Base-by-base conservation (phyloP, 2,113 vertebrate genomes). In the Bujurquina vittata region DNA sequence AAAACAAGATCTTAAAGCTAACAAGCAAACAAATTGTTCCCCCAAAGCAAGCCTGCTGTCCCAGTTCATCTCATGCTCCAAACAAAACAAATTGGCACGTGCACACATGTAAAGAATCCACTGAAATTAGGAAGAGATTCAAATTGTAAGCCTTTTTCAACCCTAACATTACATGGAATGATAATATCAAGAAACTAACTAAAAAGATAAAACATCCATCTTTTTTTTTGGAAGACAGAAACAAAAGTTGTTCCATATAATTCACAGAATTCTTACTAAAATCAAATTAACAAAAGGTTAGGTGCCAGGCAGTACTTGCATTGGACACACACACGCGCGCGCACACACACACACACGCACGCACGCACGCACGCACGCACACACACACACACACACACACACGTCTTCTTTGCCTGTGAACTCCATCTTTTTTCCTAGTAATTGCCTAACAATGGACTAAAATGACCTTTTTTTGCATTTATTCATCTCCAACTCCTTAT, bases 1-100 rank as follows among this genome's bases (percentile, higher is more conserved):
- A 90, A 93, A 92, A 90, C 75, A 90, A 69, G 62, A 91, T 93
- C 88, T 90, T 84, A 86, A 84, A 81, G 85, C 86, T 83, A 91
- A 92, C 91, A 91, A 92, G 87, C 83, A 84, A 88, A 88, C 81
- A 83, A 85, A 91, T 84, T 75, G 79, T 76, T 82, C 63, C 74
- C 77, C 85, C 79, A 79, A 75, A 81, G 77, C 81, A 17, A 57
- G 73, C 37, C 69, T 82, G 72, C 80, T 83, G 76, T 90, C 72
- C 80, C 74, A 59, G 26, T 80, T 91, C 81, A 88, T 87, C 80
- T 60, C 18, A 10, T 14, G 15, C 54, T 74, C 84, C 62, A 77
- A 83, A 91, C 79, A 84, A 87, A 75, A 86, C 67, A 79, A 87
- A 80, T 23, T 84, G 81, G 63, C 86, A 83, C 5, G 22, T 22